A percentile compares a stretch with the other conserved stretches of the same genome.
Evolutionary conservation across 1,140 invertebrate genomes (phyloP).

Genomic region (Samia ricini): DNA sequence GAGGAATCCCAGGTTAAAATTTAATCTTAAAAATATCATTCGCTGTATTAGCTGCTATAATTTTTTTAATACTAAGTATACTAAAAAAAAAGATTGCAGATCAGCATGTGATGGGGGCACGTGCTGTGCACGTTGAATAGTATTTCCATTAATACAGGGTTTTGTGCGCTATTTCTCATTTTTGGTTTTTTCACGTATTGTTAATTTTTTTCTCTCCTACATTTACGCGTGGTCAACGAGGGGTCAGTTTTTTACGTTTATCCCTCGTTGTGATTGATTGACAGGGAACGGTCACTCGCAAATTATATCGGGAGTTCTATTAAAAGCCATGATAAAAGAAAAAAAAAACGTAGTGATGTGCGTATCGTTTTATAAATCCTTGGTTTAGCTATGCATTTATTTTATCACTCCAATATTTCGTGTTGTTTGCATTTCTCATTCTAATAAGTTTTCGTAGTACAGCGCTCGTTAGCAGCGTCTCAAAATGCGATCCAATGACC

Average conservation of each 20-base stretch:
- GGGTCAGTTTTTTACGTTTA: conserved; percentile 63
- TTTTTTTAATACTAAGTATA: not conserved
- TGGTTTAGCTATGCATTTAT: too few relatives aligned
- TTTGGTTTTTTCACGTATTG: conserved; percentile 53
- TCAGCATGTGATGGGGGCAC: not conserved
- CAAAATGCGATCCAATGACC: too few relatives aligned
- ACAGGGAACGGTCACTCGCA: conserved; percentile 68
- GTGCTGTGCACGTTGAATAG: conserved; percentile 32
- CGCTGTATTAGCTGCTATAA: not conserved
- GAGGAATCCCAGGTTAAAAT: too few relatives aligned
- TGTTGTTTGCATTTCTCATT: too few relatives aligned
- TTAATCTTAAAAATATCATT: not conserved
- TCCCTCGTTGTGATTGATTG: conserved; percentile 61
- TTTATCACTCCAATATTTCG: too few relatives aligned
- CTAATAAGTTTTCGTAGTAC: too few relatives aligned
- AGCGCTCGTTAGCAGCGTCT: too few relatives aligned
- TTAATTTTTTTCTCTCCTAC: conserved; percentile 43
- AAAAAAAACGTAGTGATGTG: conserved; percentile 20
- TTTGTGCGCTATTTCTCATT: conserved; percentile 48
- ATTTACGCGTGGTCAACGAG: conserved; percentile 66
- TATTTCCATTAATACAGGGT: conserved; percentile 53
- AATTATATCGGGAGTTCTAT: conserved; percentile 38
- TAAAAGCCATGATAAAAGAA: conserved; percentile 14
- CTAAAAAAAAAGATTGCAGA: not conserved
- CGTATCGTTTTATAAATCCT: too few relatives aligned